Percentiles rank a stretch among this genome's conserved stretches.
Evolutionary conservation across 2,888 invertebrate species (phyloP).

Genomic region (Disparrhopalites patrizii): DNA sequence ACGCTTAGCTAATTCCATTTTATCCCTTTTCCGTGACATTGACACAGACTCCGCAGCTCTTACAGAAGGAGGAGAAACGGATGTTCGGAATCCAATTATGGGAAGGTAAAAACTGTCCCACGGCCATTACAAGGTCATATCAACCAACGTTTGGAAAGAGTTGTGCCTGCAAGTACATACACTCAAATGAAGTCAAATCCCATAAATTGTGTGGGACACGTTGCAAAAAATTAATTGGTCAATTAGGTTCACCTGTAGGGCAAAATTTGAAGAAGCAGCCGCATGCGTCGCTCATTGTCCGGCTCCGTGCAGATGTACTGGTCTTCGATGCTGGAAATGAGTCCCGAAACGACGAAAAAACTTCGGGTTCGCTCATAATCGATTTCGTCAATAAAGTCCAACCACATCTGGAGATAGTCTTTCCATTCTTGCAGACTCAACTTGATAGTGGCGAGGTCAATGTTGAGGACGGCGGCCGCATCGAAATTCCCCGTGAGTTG

Average conservation of each 20-base stretch:
- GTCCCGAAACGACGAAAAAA: not conserved
- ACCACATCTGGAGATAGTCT: constrained; percentile 20
- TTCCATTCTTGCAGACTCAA: constrained; percentile 3
- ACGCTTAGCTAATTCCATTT: no score
- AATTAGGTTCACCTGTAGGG: constrained; percentile 14
- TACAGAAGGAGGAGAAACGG: no score
- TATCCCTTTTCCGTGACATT: no score
- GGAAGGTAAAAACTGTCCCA: no score
- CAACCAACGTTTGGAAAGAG: constrained; percentile 1
- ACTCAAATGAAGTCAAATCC: not conserved
- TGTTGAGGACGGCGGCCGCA: not conserved
- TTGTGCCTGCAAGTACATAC: not conserved
- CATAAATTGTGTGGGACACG: not conserved
- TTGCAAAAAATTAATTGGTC: not conserved
- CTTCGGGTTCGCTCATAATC: not conserved
- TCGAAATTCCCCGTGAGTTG: constrained; percentile 12
- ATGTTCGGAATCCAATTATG: no score
- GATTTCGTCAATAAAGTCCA: constrained; percentile 4
- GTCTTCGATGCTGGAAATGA: constrained; percentile 10
- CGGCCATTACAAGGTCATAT: not conserved
- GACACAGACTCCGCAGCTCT: no score
- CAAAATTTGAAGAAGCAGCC: constrained; percentile 5
- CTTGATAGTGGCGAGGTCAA: not conserved
- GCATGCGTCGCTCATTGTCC: constrained; percentile 5
- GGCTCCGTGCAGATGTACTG: constrained; percentile 1